Evolutionary conservation across 2,888 invertebrate genomes (phyloP).

Genomic region (Dermolepida albohirtum): DNA sequence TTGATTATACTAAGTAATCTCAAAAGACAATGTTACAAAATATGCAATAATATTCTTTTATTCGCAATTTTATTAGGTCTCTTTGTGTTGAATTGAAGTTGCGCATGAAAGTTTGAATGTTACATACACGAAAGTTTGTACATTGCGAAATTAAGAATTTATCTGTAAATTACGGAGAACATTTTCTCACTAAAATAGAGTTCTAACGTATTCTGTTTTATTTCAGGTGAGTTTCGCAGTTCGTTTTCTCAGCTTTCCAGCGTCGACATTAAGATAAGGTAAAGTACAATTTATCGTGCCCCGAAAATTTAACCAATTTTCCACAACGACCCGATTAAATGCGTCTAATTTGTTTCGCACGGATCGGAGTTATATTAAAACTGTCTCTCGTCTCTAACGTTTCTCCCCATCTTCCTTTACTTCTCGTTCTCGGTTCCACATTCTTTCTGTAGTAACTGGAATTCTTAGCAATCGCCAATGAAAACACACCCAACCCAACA

Average conservation of each 20-base stretch:
- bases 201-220: conserved; percentile 54
- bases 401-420: conserved; percentile 15
- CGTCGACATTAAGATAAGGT: conserved; percentile 62
- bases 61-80: no score
- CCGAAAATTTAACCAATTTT: conserved; percentile 64
- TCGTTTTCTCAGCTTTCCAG: conserved; percentile 38
- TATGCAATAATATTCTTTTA: no score
- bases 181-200: conserved; percentile 31
- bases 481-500: conserved; percentile 47
- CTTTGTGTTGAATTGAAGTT: no score
- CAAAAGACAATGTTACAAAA: no score
- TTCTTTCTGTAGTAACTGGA: conserved; percentile 31
- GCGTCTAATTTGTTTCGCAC: conserved; percentile 65
- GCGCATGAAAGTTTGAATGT: no score
- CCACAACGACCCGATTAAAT: conserved; percentile 64
- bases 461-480: conserved; percentile 59
- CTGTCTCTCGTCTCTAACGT: conserved; percentile 46
- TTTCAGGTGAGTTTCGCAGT: conserved; percentile 59
- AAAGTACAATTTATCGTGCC: conserved; percentile 65
- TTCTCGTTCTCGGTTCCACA: background rate
- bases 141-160: conserved; percentile 27
- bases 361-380: conserved; percentile 62
- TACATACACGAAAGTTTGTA: conserved; percentile 23
- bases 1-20: no score
- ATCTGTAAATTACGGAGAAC: conserved; percentile 21